These are phyloP conservation scores for Paraplagusia blochii DNA, from an alignment of 2,113 vertebrate genomes.

Conservation along the genomic window DNA sequence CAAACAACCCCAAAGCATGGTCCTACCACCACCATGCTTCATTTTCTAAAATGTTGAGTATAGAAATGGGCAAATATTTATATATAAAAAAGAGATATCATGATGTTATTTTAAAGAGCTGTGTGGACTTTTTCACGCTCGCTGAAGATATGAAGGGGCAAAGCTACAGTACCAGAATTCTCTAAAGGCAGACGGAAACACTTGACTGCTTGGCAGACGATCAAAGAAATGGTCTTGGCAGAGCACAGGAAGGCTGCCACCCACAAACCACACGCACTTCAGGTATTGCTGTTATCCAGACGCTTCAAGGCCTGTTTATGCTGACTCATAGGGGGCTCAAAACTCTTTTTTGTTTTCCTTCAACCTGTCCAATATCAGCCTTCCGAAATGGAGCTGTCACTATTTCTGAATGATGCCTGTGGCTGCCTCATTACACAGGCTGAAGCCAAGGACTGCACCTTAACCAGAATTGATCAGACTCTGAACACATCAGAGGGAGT, in stretches of 20 bases:
- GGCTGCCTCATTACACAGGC: slow-evolving; percentile 42
- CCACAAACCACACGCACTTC: not conserved
- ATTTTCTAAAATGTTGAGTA: too few species aligned
- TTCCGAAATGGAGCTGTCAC: slow-evolving; percentile 25
- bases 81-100: not conserved
- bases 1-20: too few species aligned
- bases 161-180: not conserved
- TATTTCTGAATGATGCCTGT: slow-evolving; percentile 39
- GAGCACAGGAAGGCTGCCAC: slow-evolving; percentile 9
- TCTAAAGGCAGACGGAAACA: not conserved
- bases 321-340: slow-evolving; percentile 6
- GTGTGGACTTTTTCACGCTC: too few species aligned
- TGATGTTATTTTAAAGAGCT: not conserved
- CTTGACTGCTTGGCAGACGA: slow-evolving; percentile 13
- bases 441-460: slow-evolving; percentile 35
- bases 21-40: too few species aligned
- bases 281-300: not conserved
- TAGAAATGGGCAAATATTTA: not conserved
- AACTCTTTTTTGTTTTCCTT: not conserved
- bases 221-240: slow-evolving; percentile 15
- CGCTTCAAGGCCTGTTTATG: not conserved
- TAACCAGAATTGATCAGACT: slow-evolving; percentile 52
- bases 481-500: slow-evolving; percentile 43
- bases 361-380: not conserved
- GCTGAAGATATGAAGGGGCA: too few species aligned